Evolutionary conservation across 1,140 invertebrate genomes (phyloP).

Genomic region (Bombus polaris): DNA sequence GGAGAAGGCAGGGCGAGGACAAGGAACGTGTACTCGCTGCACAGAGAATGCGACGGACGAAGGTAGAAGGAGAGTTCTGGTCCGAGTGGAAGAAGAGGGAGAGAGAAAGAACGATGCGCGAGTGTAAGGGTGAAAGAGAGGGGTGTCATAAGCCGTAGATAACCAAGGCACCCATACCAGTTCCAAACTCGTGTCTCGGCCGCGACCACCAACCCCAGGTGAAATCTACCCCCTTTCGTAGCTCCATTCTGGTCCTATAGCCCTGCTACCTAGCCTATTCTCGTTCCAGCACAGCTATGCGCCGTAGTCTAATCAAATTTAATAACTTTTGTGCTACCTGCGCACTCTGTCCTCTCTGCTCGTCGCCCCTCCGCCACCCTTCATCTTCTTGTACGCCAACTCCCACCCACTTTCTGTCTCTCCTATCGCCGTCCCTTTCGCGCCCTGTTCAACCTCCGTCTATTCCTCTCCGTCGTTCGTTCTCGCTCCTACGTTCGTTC

Average conservation of each 20-base stretch:
- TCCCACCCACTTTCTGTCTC: neutral
- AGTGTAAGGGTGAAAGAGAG: conserved; percentile 11
- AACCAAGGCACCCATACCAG: conserved; percentile 69
- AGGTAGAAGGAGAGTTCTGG: conserved; percentile 11
- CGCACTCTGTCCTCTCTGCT: conserved; percentile 33
- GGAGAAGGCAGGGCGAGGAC: conserved; percentile 24
- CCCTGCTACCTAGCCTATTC: conserved; percentile 55
- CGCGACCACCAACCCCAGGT: conserved; percentile 74
- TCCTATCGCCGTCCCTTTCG: neutral
- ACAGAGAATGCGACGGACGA: conserved; percentile 25
- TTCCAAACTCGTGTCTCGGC: conserved; percentile 69
- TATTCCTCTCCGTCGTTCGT: conserved; percentile 35
- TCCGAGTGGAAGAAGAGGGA: conserved; percentile 6
- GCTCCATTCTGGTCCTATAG: conserved; percentile 61
- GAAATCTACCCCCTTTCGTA: conserved; percentile 73
- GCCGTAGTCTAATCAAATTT: conserved; percentile 81
- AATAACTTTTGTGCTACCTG: conserved; percentile 80
- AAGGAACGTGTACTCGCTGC: conserved; percentile 8
- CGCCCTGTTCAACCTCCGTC: neutral
- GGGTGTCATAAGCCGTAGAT: conserved; percentile 73
- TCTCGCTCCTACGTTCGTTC: conserved; percentile 36
- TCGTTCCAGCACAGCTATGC: conserved; percentile 69
- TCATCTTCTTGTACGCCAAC: neutral
- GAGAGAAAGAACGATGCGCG: neutral
- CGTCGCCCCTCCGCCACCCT: neutral